Conservation (phyloP, 1,140 invertebrate genomes). For the Trypoxylus dichotomus region DNA sequence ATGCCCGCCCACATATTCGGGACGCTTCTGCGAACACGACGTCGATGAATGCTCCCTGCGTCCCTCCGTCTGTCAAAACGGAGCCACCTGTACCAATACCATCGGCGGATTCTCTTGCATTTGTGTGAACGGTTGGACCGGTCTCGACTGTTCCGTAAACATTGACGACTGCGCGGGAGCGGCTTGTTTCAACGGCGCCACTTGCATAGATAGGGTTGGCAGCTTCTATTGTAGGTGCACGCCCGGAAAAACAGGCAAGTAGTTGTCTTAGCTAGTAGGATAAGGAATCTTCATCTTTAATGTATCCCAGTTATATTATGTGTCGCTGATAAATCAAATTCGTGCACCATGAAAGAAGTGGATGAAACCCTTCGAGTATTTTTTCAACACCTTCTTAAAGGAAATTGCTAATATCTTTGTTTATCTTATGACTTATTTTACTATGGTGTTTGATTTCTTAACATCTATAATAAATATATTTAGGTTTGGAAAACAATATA, state of each 20-base stretch:
- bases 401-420: too few species aligned
- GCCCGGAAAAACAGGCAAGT: slow-evolving; percentile 87
- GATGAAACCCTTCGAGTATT: too few species aligned
- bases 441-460: too few species aligned
- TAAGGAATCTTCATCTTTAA: neutral
- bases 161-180: slow-evolving; percentile 92
- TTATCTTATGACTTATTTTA: too few species aligned
- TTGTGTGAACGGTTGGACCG: slow-evolving; percentile 95
- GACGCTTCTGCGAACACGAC: slow-evolving; percentile 77
- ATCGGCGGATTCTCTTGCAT: slow-evolving; percentile 91
- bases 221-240: slow-evolving; percentile 95
- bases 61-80: slow-evolving; percentile 89
- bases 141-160: slow-evolving; percentile 87
- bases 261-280: neutral
- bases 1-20: slow-evolving; percentile 86
- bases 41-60: slow-evolving; percentile 79
- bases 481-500: too few species aligned
- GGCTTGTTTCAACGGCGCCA: slow-evolving; percentile 95
- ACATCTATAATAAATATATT: too few species aligned
- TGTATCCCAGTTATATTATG: neutral
- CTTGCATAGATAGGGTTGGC: slow-evolving; percentile 92
- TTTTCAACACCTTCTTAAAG: too few species aligned
- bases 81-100: slow-evolving; percentile 91
- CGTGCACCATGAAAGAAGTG: neutral
- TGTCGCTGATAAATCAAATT: neutral